A percentile compares a stretch with the other conserved stretches of the same genome.
These are phyloP conservation scores for Drosophila buzzatii DNA, from an alignment of 2,888 invertebrate species.

Conservation along the genomic window DNA sequence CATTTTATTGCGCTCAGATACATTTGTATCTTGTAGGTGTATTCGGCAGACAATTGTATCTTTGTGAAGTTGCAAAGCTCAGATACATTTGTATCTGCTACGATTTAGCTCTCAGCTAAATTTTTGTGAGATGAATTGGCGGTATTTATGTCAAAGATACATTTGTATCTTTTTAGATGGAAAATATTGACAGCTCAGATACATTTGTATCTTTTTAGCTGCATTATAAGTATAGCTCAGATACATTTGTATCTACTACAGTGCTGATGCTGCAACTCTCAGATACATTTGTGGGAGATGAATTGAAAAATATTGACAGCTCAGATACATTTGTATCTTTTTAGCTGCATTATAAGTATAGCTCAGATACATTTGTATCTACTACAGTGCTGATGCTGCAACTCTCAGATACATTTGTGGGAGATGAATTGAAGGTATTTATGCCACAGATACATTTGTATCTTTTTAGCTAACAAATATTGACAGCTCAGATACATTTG, in stretches of 20 bases:
- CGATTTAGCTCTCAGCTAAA: background rate
- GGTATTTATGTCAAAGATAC: background rate
- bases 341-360: no score
- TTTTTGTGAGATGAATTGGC: background rate
- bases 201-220: background rate
- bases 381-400: no score
- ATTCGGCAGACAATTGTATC: fast-evolving
- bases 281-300: constrained; percentile 9
- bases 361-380: background rate
- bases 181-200: background rate
- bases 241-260: no score
- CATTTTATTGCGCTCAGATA: background rate
- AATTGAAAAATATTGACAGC: no score
- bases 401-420: background rate
- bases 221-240: no score
- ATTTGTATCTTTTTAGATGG: background rate
- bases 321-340: no score
- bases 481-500: background rate
- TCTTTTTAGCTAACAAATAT: background rate
- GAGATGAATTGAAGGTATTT: background rate
- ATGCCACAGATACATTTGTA: background rate
- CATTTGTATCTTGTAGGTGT: background rate
- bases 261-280: no score
- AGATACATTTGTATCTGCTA: background rate
- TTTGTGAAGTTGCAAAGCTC: no score